Evolutionary conservation across 2,888 invertebrate genomes (phyloP), one percentile per base, ranked within the genome.

Genomic region (Temnothorax ravouxi): DNA sequence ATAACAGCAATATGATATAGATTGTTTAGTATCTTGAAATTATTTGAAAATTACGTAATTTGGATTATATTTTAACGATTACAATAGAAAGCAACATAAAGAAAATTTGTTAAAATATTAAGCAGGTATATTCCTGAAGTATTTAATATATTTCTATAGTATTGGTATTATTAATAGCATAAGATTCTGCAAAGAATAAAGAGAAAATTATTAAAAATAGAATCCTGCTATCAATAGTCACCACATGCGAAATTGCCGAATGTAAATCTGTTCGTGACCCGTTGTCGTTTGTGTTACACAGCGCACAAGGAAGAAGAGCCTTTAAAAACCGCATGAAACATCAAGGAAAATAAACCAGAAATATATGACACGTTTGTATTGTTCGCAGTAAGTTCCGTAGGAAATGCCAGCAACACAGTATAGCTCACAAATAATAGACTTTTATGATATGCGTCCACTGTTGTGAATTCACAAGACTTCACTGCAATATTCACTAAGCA

Each of bases 151-250:
- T 34, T 75, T 15, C 9, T 66, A 21, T 66, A 21, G 6, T 6
- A 29, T 76, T 50, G 6, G 6, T 18, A 50, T 50, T 50, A 18
- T 50, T 50, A 50, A 18, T 47, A 47, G 5, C 21, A n/a, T 47
- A 6, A 21, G 18, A n/a, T 21, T 41, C 8, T 21, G 18, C 66
- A 81, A 81, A 83, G 88, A 88, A 88, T 89, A 90, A 86, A 86
- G 88, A 86, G 90, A 91, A n/a, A n/a, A n/a, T n/a, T n/a, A n/a
- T 92, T 93, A 92, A 92, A 92, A 92, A 93, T 93, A 91, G 89
- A 87, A 84, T 81, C 80, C 83, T 87, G 88, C 88, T 84, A 79
- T 67, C 74, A 81, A 84, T 85, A 66, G 54, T 74, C 59, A 72
- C 29, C 34, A 47, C 71, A 64, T 67, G 72, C 72, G 67, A 85